These are phyloP conservation scores for Telmatochromis sp. DNA, from an alignment of 2,113 vertebrate species.

Conservation along the genomic window DNA sequence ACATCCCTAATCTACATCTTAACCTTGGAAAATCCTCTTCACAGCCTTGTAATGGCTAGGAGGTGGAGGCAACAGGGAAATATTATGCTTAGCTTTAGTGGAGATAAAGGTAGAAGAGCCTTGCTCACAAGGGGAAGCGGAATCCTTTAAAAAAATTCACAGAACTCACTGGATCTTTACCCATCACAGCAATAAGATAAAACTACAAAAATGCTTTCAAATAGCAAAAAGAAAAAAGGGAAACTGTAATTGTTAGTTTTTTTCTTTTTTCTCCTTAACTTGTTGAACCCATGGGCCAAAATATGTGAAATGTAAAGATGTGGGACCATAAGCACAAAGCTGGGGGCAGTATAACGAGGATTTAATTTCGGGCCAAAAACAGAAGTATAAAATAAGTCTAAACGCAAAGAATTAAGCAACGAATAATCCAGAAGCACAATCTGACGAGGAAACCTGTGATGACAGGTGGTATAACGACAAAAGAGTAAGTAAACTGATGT, in stretches of 20 bases:
- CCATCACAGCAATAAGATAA: neutral
- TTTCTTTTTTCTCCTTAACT: neutral
- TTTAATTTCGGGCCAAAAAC: neutral
- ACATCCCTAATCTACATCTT: constrained; percentile 39
- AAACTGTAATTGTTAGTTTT: neutral
- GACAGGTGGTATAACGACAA: neutral
- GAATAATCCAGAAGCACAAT: neutral
- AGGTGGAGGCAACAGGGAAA: constrained; percentile 18
- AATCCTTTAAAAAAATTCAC: constrained; percentile 6
- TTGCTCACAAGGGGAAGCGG: neutral
- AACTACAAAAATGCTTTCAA: neutral
- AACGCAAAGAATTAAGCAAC: rapidly evolving
- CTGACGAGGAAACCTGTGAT: neutral
- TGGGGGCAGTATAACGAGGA: neutral
- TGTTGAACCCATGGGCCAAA: neutral
- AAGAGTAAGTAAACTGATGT: neutral
- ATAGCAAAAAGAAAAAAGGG: neutral
- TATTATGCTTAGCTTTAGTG: constrained; percentile 14
- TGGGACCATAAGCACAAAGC: neutral
- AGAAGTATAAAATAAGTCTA: neutral
- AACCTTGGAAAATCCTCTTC: constrained; percentile 43
- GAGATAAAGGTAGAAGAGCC: constrained; percentile 30
- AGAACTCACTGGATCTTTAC: neutral
- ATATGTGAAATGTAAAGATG: neutral
- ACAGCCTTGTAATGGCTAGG: constrained; percentile 7